Percentiles rank a stretch among this genome's conserved stretches.
Conservation (phyloP, 2,888 invertebrate genomes). For the Leptopterna dolabrata region DNA sequence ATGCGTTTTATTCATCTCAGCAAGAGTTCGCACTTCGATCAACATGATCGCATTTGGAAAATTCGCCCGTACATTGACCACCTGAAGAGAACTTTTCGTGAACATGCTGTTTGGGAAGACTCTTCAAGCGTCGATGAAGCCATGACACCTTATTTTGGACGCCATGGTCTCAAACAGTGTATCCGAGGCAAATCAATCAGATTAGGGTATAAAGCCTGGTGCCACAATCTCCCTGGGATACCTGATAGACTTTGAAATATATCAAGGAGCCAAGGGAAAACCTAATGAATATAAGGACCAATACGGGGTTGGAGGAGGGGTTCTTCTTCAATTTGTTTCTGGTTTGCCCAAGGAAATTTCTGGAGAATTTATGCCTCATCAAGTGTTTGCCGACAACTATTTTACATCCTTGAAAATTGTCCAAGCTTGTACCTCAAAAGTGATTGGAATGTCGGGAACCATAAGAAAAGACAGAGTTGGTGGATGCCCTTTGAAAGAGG, state of each 20-base stretch:
- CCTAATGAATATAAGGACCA: not conserved
- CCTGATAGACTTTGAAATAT: not conserved
- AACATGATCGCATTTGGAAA: conserved; percentile 58
- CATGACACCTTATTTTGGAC: conserved; percentile 37
- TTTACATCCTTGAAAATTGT: not conserved
- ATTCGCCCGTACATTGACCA: conserved; percentile 41
- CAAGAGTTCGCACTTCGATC: conserved; percentile 46
- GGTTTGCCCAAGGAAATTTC: not conserved
- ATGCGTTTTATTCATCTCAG: conserved; percentile 56
- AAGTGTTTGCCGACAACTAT: not conserved
- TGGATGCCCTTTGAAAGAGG: too few relatives aligned
- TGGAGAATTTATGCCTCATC: not conserved
- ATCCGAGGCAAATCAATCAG: conserved; percentile 58
- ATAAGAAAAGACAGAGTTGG: too few relatives aligned
- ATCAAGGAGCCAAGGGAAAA: not conserved
- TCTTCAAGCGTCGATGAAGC: not conserved
- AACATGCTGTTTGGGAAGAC: not conserved
- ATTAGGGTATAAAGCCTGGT: not conserved
- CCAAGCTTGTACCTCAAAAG: not conserved
- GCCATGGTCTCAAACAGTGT: conserved; percentile 52
- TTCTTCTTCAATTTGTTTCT: not conserved
- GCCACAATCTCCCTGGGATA: not conserved
- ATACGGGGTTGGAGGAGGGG: not conserved
- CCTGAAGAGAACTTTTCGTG: not conserved
- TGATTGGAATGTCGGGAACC: not conserved